phyloP scores from a whole-genome alignment of 2,797 vertebrate genomes.

The Dendrocincla tyrannina region DNA sequence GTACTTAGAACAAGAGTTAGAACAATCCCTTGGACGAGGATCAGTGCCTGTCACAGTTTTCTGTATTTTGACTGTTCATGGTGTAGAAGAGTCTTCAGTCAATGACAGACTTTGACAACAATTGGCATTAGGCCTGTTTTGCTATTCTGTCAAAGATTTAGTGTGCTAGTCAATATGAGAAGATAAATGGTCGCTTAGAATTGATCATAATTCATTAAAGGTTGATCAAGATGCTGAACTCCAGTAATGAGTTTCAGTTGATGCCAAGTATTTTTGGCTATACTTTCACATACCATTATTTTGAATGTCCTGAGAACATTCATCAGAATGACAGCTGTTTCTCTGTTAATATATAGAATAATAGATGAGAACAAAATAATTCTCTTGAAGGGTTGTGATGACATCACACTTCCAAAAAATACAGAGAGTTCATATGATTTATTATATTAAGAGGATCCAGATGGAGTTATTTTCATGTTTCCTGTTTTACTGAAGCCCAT shows the following conservation, averaged over 20 bases:
- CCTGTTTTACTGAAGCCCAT: not conserved
- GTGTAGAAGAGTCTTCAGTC: not conserved
- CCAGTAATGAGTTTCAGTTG: not conserved
- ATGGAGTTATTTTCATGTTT: not conserved
- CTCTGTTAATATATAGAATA: not conserved
- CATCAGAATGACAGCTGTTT: slow-evolving; percentile 24
- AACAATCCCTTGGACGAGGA: not conserved
- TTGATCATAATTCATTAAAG: slow-evolving; percentile 26
- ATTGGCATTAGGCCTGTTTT: not conserved
- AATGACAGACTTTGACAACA: not conserved
- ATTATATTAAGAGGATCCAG: not conserved
- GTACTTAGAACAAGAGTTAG: not conserved
- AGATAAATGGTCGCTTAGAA: slow-evolving; percentile 17
- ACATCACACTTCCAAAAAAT: not conserved
- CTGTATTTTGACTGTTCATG: not conserved
- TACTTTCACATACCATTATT: slow-evolving; percentile 3
- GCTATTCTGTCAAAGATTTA: not conserved
- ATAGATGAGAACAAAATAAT: slow-evolving; percentile 18
- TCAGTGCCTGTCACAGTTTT: not conserved
- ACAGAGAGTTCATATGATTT: fast-evolving
- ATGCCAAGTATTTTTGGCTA: slow-evolving; percentile 17
- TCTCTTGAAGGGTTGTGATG: not conserved
- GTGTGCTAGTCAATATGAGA: not conserved
- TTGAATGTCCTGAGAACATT: not conserved
- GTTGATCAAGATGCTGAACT: slow-evolving; percentile 8